phyloP scores from a whole-genome alignment of 53 echinoderm and acorn worm genomes.

The Echinarachnius parma region DNA sequence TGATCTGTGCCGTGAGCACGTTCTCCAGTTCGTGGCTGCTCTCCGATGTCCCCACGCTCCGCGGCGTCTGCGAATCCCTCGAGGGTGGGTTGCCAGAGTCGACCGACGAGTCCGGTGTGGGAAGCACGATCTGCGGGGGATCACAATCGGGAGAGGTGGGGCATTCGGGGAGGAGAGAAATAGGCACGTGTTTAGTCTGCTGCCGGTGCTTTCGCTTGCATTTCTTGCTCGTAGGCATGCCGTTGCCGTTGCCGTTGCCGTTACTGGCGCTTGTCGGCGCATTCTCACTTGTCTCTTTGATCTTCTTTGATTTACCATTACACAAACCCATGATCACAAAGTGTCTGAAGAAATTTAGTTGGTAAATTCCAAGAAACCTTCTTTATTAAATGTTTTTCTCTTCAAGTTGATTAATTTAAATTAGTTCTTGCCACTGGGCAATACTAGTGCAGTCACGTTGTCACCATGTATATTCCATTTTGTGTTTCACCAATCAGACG shows the following conservation, averaged over 20 bases:
- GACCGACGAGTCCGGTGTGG: background rate
- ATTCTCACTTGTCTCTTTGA: background rate
- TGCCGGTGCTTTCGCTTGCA: conserved; percentile 26
- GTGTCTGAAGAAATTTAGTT: no score
- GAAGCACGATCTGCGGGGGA: conserved; percentile 19
- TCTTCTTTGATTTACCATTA: no score
- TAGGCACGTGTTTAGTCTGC: conserved; percentile 20
- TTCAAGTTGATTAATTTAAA: no score
- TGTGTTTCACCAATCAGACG: no score
- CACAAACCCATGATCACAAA: no score
- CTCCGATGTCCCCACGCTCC: conserved; percentile 48
- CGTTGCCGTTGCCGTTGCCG: no score
- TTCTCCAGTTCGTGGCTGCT: conserved; percentile 67
- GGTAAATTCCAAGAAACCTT: no score
- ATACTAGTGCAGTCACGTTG: no score
- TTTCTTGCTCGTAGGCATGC: conserved; percentile 12
- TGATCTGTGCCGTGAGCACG: conserved; percentile 69
- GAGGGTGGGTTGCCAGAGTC: conserved; percentile 13
- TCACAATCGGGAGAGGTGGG: conserved; percentile 7
- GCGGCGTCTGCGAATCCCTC: background rate
- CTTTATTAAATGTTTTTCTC: no score
- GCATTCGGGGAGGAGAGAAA: background rate
- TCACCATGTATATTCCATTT: no score
- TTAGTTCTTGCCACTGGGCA: no score
- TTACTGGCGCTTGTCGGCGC: background rate